Conservation (phyloP, 2,797 vertebrate genomes). For the Leptoclinus maculatus region DNA sequence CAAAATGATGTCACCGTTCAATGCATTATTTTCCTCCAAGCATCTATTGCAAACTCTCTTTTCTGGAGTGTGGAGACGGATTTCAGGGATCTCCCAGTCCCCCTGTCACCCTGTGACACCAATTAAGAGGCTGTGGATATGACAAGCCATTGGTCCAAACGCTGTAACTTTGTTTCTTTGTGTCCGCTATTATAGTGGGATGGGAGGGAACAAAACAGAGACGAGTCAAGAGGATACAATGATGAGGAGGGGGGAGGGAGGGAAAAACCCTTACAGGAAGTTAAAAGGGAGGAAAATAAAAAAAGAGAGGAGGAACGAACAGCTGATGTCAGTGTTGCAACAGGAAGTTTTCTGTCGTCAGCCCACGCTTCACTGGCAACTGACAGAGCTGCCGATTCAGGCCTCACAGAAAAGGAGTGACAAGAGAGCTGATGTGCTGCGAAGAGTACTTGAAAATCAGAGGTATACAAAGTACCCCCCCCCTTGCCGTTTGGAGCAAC, state of each 20-base stretch:
- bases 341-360: constrained; percentile 42
- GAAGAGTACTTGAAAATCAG: constrained; percentile 19
- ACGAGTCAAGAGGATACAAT: constrained; percentile 28
- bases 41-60: constrained; percentile 2
- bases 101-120: constrained; percentile 62
- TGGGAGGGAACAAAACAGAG: constrained; percentile 36
- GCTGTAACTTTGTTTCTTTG: constrained; percentile 48
- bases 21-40: constrained; percentile 14
- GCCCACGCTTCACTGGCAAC: constrained; percentile 61
- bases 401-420: constrained; percentile 43
- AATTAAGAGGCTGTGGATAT: constrained; percentile 61
- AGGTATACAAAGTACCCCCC: constrained; percentile 3
- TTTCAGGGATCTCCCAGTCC: constrained; percentile 27
- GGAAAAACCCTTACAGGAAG: constrained; percentile 8
- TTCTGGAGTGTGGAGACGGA: constrained; percentile 20
- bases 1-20: constrained; percentile 4
- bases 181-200: constrained; percentile 36
- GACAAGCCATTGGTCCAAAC: constrained; percentile 66
- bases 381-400: constrained; percentile 57
- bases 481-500: constrained; percentile 12
- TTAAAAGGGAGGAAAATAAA: background rate
- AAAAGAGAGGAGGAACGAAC: constrained; percentile 2
- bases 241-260: background rate
- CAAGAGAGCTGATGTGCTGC: constrained; percentile 52
- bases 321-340: constrained; percentile 52